Conservation (phyloP, 2,888 invertebrate species). For the Ptilodon capucinus region DNA sequence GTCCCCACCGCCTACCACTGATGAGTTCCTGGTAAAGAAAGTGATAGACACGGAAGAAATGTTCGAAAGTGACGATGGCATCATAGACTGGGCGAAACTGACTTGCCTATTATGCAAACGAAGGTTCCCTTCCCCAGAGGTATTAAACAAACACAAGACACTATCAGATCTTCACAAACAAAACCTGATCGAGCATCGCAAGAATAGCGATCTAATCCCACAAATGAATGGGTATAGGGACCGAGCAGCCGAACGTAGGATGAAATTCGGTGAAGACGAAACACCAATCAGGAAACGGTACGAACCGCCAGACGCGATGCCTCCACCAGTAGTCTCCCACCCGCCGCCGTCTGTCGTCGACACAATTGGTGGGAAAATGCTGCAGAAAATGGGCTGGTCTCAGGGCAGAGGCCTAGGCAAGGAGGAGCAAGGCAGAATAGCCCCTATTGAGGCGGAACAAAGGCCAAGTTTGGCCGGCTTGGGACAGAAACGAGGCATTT, state of each 20-base stretch:
- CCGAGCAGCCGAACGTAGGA: conserved; percentile 96
- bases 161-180: conserved; percentile 97
- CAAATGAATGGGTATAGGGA: conserved; percentile 89
- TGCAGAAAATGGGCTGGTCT: conserved; percentile 99
- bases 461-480: conserved; percentile 91
- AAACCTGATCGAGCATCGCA: conserved; percentile 85
- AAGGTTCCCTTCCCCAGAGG: conserved; percentile 95
- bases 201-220: conserved; percentile 60
- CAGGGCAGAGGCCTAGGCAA: conserved; percentile 98
- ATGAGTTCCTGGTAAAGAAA: conserved; percentile 69
- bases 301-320: conserved; percentile 56
- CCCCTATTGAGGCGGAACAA: conserved; percentile 92
- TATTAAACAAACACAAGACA: conserved; percentile 94
- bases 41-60: conserved; percentile 69
- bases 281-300: conserved; percentile 78
- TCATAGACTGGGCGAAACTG: conserved; percentile 94
- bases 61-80: conserved; percentile 87
- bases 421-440: conserved; percentile 95
- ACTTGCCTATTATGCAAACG: conserved; percentile 98
- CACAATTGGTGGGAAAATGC: conserved; percentile 96
- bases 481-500: conserved; percentile 90
- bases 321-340: conserved; percentile 78
- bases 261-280: conserved; percentile 96
- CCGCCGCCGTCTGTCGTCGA: conserved; percentile 89
- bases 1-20: conserved; percentile 60